A percentile compares a stretch with the other conserved stretches of the same genome.
Conservation (phyloP, 2,113 vertebrate genomes). For the Corapipo altera region DNA sequence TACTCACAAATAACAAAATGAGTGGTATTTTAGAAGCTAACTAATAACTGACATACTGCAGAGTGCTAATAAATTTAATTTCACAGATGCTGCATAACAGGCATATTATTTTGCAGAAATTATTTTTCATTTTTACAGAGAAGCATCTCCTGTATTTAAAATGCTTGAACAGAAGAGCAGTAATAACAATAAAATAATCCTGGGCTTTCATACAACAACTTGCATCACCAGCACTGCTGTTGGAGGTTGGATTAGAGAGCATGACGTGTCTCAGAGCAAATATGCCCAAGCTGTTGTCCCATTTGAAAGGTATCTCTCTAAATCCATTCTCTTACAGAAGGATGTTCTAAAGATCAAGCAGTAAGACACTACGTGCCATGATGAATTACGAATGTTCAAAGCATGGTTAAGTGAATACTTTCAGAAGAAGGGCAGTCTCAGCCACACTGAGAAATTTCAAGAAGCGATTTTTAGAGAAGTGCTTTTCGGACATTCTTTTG, state of each 20-base stretch:
- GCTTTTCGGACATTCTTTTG: background rate
- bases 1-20: background rate
- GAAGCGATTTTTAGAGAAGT: background rate
- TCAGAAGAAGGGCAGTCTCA: background rate
- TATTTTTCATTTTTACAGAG: background rate
- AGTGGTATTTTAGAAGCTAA: background rate
- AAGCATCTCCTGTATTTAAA: background rate
- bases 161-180: background rate
- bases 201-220: background rate
- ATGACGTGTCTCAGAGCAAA: background rate
- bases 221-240: background rate
- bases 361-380: background rate
- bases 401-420: background rate
- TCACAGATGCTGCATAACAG: background rate
- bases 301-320: background rate
- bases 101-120: background rate
- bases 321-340: background rate
- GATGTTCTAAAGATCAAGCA: background rate
- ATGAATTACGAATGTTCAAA: background rate
- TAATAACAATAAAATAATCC: background rate
- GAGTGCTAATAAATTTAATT: background rate
- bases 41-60: background rate
- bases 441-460: background rate
- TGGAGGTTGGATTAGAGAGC: background rate
- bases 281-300: background rate